Evolutionary conservation across 2,888 invertebrate genomes (phyloP).

Genomic region (Uropetala carovei): DNA sequence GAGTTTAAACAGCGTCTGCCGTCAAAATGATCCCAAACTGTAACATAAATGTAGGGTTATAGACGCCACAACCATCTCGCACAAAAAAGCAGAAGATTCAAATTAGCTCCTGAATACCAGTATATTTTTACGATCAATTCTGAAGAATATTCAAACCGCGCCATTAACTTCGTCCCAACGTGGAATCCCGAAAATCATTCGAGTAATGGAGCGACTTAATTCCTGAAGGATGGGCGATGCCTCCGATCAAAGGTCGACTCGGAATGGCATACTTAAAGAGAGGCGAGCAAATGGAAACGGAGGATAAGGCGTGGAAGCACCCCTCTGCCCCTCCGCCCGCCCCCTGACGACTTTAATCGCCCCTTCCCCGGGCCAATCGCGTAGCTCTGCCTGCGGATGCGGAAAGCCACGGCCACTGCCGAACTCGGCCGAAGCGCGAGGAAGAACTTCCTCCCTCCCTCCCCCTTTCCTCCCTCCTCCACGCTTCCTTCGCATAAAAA

Average conservation of each 20-base stretch:
- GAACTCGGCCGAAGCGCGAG: background rate
- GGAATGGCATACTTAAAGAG: constrained; percentile 17
- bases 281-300: background rate
- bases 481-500: background rate
- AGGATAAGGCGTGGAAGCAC: background rate
- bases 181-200: constrained; percentile 14
- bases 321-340: background rate
- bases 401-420: background rate
- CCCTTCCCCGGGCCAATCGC: background rate
- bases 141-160: constrained; percentile 45
- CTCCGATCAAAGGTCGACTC: constrained; percentile 19
- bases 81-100: constrained; percentile 51
- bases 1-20: background rate
- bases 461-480: background rate
- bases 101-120: constrained; percentile 53
- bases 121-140: constrained; percentile 51
- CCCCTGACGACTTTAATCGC: constrained; percentile 14
- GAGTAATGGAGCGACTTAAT: constrained; percentile 46
- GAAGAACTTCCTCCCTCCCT: background rate
- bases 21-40: background rate
- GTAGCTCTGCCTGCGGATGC: background rate
- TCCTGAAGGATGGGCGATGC: constrained; percentile 21
- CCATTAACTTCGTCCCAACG: constrained; percentile 34
- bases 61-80: constrained; percentile 29
- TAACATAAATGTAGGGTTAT: constrained; percentile 33